A percentile compares a stretch with the other conserved stretches of the same genome.
Conservation (phyloP, 2,888 invertebrate species). For the Polydrusus cervinus region DNA sequence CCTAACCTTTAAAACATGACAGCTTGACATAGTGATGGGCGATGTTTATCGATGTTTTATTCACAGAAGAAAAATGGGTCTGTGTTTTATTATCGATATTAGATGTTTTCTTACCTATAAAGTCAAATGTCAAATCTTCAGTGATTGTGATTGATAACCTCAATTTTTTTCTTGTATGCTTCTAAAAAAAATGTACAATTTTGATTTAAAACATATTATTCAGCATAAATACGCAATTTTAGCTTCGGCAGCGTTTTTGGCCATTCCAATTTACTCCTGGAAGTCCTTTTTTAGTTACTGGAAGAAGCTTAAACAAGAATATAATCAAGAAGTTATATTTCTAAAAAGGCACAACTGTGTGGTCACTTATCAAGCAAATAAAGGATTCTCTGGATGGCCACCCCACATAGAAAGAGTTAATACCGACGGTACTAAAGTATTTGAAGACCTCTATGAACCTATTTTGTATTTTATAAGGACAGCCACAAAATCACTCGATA, state of each 20-base stretch:
- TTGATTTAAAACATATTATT: slow-evolving; percentile 35
- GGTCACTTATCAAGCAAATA: slow-evolving; percentile 60
- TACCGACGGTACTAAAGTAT: slow-evolving; percentile 47
- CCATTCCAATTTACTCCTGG: slow-evolving; percentile 59
- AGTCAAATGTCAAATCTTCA: no score
- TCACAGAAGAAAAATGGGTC: no score
- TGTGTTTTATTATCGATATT: no score
- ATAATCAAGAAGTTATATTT: slow-evolving; percentile 58
- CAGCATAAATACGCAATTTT: slow-evolving; percentile 46
- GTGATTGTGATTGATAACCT: no score
- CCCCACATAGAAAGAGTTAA: slow-evolving; percentile 34
- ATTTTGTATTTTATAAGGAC: slow-evolving; percentile 64
- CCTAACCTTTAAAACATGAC: slow-evolving; percentile 13
- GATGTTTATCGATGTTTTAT: no score
- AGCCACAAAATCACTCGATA: slow-evolving; percentile 60
- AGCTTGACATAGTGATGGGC: background rate
- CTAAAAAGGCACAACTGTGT: slow-evolving; percentile 64
- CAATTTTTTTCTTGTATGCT: background rate
- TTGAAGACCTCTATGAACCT: slow-evolving; percentile 60
- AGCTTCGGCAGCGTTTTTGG: slow-evolving; percentile 49
- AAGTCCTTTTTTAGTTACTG: slow-evolving; percentile 58
- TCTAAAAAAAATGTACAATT: slow-evolving; percentile 31
- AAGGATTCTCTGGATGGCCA: slow-evolving; percentile 63
- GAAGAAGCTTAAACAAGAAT: slow-evolving; percentile 55
- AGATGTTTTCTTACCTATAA: no score